Evolutionary conservation across 2,797 vertebrate genomes (phyloP), one percentile per base, ranked within the genome.

Genomic region (Cuculus canorus): DNA sequence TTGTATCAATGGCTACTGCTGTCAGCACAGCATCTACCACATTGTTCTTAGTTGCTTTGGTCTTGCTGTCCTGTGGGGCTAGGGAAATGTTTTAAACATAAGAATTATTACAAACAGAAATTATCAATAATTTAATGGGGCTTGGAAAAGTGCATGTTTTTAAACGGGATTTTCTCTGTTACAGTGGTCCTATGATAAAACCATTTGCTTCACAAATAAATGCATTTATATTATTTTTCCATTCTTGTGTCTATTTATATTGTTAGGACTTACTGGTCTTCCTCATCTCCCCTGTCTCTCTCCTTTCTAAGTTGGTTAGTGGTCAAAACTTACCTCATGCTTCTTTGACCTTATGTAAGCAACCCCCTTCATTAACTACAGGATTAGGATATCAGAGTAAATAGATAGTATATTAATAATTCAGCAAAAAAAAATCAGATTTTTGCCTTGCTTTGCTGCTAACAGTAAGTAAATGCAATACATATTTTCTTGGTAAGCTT

Each of bases 41-140:
- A 19, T 86, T 94, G 37, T 82, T 93, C 39, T 14, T 41, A 56
- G 30, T 4, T 92, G 70, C 65, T 83, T 90, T 50, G 6, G 23
- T 84, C 76, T 93, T 75, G n/a, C 50, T 65, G 2, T 76, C 61
- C 39, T 90, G 2, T 72, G 80, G 59, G 54, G 17, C 41, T 81
- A 59, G 22, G 30, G 33, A 72, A 69, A 77, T 92, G 59, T 88
- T 96, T 93, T 61, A 94, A 93, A 82, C 47, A 12, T 90, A 81
- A 69, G 24, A 54, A 66, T 47, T 56, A 76, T 63, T 82, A 48
- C 23, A 66, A 93, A 81, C 54, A 92, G 32, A 78, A 65, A 6
- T 87, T 86, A 79, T 43, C 43, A 43, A 43, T 43, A 43, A 72
- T 84, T 56, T 28, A 52, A 86, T 54, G 59, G 33, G 54, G 82